Evolutionary conservation across 1,140 invertebrate genomes (phyloP).

Genomic region (Gryon sp.): DNA sequence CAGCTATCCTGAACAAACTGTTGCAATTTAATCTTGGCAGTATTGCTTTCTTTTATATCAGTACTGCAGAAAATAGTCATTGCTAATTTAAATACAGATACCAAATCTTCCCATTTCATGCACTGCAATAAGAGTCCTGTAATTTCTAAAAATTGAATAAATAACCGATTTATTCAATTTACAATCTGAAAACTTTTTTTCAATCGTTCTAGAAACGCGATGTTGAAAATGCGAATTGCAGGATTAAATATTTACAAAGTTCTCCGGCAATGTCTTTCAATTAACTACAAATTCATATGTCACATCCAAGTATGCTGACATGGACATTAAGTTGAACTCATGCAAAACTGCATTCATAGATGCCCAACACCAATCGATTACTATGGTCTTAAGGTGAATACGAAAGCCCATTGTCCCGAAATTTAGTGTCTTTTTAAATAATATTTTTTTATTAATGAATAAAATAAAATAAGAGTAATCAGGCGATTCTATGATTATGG

Average conservation of each 20-base stretch:
- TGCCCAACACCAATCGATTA: neutral
- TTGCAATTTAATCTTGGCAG: too few relatives aligned
- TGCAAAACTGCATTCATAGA: neutral
- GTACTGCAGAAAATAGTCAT: too few relatives aligned
- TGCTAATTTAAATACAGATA: too few relatives aligned
- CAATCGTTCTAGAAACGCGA: constrained; percentile 1
- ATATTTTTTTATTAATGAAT: too few relatives aligned
- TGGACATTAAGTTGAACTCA: neutral
- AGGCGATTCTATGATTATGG: too few relatives aligned
- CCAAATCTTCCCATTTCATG: neutral
- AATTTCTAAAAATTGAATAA: constrained; percentile 7
- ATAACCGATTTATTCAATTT: neutral
- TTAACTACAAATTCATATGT: constrained; percentile 7
- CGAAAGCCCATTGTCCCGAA: too few relatives aligned
- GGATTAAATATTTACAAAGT: constrained; percentile 5
- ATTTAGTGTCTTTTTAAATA: too few relatives aligned
- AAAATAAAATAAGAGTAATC: too few relatives aligned
- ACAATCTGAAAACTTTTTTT: neutral
- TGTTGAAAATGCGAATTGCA: constrained; percentile 10
- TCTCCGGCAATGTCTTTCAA: neutral
- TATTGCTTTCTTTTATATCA: too few relatives aligned
- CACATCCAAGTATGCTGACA: neutral
- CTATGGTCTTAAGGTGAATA: too few relatives aligned
- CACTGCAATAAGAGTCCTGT: neutral
- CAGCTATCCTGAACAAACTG: neutral